phyloP scores from a whole-genome alignment of 2,113 vertebrate species.

The Polyodon spathula region DNA sequence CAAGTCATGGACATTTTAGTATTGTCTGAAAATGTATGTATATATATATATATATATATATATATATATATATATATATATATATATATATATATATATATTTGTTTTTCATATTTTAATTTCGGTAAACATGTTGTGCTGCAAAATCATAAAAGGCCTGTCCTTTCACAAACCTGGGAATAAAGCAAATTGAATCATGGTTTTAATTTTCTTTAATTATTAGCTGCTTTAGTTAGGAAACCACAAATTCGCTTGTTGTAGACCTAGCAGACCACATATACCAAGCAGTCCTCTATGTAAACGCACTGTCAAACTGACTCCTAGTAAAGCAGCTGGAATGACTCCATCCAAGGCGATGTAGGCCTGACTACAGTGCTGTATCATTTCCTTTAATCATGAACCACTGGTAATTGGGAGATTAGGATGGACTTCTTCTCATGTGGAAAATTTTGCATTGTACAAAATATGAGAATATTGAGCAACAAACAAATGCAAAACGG shows the following conservation, averaged over 20 bases:
- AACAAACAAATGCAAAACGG: no score
- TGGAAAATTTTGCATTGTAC: background rate
- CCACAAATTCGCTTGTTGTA: constrained; percentile 11
- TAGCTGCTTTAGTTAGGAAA: constrained; percentile 18
- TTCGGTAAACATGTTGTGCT: constrained; percentile 18
- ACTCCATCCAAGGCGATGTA: constrained; percentile 8
- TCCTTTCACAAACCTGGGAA: constrained; percentile 1
- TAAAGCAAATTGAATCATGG: background rate
- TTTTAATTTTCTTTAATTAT: constrained; percentile 13
- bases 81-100: no score
- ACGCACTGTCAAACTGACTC: background rate
- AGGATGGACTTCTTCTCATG: constrained; percentile 1
- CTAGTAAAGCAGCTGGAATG: background rate
- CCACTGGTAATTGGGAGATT: constrained; percentile 11
- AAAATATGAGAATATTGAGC: constrained; percentile 9
- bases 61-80: no score
- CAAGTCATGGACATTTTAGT: no score
- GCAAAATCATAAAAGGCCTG: constrained; percentile 15
- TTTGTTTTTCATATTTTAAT: background rate
- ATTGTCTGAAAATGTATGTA: no score
- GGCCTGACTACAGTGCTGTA: constrained; percentile 1
- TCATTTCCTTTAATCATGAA: constrained; percentile 15
- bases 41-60: no score
- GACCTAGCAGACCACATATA: constrained; percentile 12
- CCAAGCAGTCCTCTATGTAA: constrained; percentile 5